Conservation (phyloP, 2,888 invertebrate genomes). For the Palloptera scutellata region DNA sequence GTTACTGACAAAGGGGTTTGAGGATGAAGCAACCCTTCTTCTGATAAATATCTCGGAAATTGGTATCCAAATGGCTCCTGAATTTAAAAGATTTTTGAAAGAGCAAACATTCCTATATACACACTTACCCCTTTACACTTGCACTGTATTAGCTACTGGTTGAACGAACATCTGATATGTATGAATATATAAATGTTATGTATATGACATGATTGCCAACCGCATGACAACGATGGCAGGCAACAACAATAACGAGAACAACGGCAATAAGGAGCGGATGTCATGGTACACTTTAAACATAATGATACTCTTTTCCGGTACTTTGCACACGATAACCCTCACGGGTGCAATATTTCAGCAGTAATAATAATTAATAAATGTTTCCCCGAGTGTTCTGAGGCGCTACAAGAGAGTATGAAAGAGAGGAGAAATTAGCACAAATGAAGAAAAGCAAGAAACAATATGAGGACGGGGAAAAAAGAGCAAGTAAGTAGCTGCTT, state of each 20-base stretch:
- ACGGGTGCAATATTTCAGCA: conserved; percentile 20
- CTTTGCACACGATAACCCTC: not conserved
- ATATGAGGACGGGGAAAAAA: not conserved
- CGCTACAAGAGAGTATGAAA: not conserved
- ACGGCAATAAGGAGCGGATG: not conserved
- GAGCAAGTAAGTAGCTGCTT: too few relatives aligned
- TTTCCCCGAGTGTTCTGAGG: conserved; percentile 17
- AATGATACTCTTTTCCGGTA: conserved; percentile 1
- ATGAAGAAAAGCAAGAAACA: conserved; percentile 37
- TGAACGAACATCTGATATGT: not conserved
- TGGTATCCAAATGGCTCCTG: too few relatives aligned
- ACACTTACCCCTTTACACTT: too few relatives aligned
- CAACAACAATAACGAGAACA: not conserved
- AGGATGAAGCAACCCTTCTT: too few relatives aligned
- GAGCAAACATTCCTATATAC: too few relatives aligned
- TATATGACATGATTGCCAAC: not conserved
- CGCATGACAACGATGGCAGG: not conserved
- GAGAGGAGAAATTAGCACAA: conserved; percentile 23
- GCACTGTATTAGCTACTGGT: too few relatives aligned
- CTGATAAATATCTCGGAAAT: too few relatives aligned
- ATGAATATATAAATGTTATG: not conserved
- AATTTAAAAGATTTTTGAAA: too few relatives aligned
- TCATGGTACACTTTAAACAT: not conserved
- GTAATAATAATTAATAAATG: conserved; percentile 27
- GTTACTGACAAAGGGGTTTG: too few relatives aligned